Evolutionary conservation across 2,888 invertebrate species (phyloP).

Genomic region (Selenia dentaria): DNA sequence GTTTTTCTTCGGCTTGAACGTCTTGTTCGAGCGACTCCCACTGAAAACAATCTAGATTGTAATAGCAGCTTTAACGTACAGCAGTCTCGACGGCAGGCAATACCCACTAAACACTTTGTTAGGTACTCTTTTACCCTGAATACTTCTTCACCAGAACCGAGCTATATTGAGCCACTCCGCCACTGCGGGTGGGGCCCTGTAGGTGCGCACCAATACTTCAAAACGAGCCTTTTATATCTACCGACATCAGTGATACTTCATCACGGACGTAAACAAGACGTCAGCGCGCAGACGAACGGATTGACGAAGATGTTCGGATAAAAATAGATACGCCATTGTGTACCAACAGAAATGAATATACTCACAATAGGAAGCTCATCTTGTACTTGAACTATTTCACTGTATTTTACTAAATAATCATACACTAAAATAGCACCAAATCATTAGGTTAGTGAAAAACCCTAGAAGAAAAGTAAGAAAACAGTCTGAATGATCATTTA

Average conservation of each 20-base stretch:
- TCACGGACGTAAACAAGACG: constrained; percentile 67
- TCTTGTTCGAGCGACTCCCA: constrained; percentile 96
- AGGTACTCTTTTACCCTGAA: background rate
- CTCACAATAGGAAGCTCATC: constrained; percentile 88
- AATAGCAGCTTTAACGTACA: background rate
- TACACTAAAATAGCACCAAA: constrained; percentile 56
- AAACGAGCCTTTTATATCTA: constrained; percentile 32
- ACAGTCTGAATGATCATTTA: too few relatives aligned
- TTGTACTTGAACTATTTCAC: constrained; percentile 46
- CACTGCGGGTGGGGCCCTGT: constrained; percentile 13
- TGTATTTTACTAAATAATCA: constrained; percentile 40
- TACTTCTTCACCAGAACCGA: background rate
- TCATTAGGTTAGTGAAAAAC: too few relatives aligned
- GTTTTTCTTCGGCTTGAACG: constrained; percentile 99
- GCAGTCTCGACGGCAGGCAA: background rate
- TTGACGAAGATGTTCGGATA: constrained; percentile 61
- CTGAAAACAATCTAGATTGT: constrained; percentile 57
- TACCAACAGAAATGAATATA: constrained; percentile 41
- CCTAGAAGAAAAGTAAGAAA: too few relatives aligned
- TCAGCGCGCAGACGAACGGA: constrained; percentile 48
- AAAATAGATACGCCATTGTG: constrained; percentile 58
- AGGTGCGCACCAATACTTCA: constrained; percentile 1
- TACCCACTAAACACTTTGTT: background rate
- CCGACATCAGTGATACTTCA: constrained; percentile 37
- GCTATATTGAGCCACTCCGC: background rate